These are phyloP conservation scores for Pelosia muscerda DNA, from an alignment of 2,888 invertebrate species.

Conservation along the genomic window DNA sequence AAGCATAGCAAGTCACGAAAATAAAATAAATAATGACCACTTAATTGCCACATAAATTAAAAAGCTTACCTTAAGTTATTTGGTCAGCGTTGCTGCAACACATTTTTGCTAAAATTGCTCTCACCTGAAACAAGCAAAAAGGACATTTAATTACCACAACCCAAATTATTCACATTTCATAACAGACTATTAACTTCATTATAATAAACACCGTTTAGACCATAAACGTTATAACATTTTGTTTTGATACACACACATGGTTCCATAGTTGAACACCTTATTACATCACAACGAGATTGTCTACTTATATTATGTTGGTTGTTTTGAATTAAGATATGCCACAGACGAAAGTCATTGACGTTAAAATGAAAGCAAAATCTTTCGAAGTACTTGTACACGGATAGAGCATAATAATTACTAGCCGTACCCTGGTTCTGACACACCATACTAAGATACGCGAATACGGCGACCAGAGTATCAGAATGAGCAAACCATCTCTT, in stretches of 20 bases:
- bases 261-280: conserved; percentile 19
- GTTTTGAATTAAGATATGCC: conserved; percentile 26
- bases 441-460: no score
- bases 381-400: background rate
- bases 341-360: conserved; percentile 21
- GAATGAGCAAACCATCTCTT: no score
- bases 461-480: no score
- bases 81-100: conserved; percentile 68
- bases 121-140: conserved; percentile 78
- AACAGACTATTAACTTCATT: conserved; percentile 49
- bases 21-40: background rate
- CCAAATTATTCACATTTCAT: conserved; percentile 45
- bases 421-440: background rate
- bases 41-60: background rate
- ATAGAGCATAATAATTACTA: background rate
- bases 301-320: conserved; percentile 30
- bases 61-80: conserved; percentile 73
- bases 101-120: conserved; percentile 72
- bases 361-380: conserved; percentile 5
- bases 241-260: conserved; percentile 32
- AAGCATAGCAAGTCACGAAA: background rate
- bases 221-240: conserved; percentile 48
- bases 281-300: conserved; percentile 30
- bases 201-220: conserved; percentile 44
- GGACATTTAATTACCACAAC: conserved; percentile 36